Evolutionary conservation across 2,113 vertebrate genomes (phyloP).

Genomic region (Xiphophorus maculatus): DNA sequence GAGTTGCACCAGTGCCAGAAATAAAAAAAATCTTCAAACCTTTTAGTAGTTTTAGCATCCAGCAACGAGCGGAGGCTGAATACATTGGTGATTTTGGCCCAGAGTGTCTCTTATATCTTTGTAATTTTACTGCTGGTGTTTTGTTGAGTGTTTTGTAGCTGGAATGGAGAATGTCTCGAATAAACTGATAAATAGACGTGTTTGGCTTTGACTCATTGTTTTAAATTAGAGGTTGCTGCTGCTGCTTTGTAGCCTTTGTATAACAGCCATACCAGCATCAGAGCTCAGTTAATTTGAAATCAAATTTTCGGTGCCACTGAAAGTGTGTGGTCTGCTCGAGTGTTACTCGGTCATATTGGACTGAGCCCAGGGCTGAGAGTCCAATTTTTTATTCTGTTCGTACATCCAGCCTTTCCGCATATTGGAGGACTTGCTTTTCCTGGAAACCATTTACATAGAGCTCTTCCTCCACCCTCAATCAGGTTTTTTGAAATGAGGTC

Average conservation of each 20-base stretch:
- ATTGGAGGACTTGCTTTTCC: conserved; percentile 23
- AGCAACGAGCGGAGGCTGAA: background rate
- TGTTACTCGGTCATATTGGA: conserved; percentile 14
- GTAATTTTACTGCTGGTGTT: background rate
- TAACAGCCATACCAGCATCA: background rate
- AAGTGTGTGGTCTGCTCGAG: conserved; percentile 19
- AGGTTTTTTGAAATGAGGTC: conserved; percentile 25
- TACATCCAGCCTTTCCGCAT: conserved; percentile 1
- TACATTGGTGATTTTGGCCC: background rate
- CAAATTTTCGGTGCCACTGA: conserved; percentile 5
- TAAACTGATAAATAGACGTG: background rate
- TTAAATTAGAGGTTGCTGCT: conserved; percentile 20
- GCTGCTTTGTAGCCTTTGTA: conserved; percentile 10
- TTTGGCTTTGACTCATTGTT: conserved; percentile 13
- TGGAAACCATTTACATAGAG: conserved; percentile 21
- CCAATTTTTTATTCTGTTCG: conserved; percentile 33
- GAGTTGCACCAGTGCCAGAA: background rate
- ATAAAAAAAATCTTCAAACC: background rate
- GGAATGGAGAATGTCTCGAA: background rate
- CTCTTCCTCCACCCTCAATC: conserved; percentile 14
- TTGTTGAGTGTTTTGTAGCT: conserved; percentile 12
- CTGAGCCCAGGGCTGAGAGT: conserved; percentile 36
- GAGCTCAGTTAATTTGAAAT: conserved; percentile 9
- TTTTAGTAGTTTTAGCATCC: background rate
- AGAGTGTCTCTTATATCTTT: background rate